Evolutionary conservation across 1,140 invertebrate genomes (phyloP).

Genomic region (silkworm (Bombyx mori)): ASM3026992v2 NC_085126.1:555501-556000

Average conservation of each 20-base stretch:
- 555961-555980: slow-evolving; percentile 30
- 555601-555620: background rate
- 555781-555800: slow-evolving; percentile 14
- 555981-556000: slow-evolving; percentile 62
- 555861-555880: slow-evolving; percentile 4
- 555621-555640: background rate
- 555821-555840: slow-evolving; percentile 7
- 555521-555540: too few species aligned
- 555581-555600: background rate
- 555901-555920: background rate
- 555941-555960: slow-evolving; percentile 30
- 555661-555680: too few species aligned
- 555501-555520: too few species aligned
- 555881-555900: slow-evolving; percentile 6
- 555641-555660: background rate
- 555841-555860: background rate
- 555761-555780: slow-evolving; percentile 22
- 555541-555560: too few species aligned
- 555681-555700: background rate
- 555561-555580: background rate
- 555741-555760: slow-evolving; percentile 25
- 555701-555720: slow-evolving; percentile 7
- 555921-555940: background rate
- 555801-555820: slow-evolving; percentile 27
- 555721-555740: too few species aligned